Evolutionary conservation across 2,888 invertebrate genomes (phyloP), one percentile per base, ranked within the genome.

Genomic region (Pyrrhosoma nymphula): DNA sequence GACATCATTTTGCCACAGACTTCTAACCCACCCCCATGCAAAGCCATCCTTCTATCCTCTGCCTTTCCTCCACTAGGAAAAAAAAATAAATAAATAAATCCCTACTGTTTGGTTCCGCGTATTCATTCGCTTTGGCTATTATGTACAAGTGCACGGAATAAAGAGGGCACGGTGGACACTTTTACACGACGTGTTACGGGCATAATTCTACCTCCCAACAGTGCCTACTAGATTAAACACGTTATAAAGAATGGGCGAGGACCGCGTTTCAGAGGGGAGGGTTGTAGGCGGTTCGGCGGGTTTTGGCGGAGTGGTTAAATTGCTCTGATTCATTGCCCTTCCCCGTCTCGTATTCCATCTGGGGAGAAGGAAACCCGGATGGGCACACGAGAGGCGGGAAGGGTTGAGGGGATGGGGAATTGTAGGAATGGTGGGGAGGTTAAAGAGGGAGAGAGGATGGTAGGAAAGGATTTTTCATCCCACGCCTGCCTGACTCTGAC

Each of bases 401-500:
- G 69, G 69, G 69, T 26, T 10, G 26, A n/a, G n/a, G 69, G 69
- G 8, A 26, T 26, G 69, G 23, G 69, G 69, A 12, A n/a, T 69
- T 26, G 12, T 0, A 2, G 35, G 35, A 0, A 26, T 3, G 12
- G 82, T 16, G 12, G 16, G 16, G 82, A 14, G 75, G 35, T n/a
- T n/a, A n/a, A 35, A 35, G 82, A 35, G 35, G 16, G 82, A 12
- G 35, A n/a, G 82, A n/a, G n/a, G 69, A 2, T 23, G 23, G 23
- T 23, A 30, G 82, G 35, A 35, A 82, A 82, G 82, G 82, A 82
- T 82, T 82, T 82, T 82, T 82, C 82, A 82, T 82, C 82, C 82
- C 82, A 82, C 82, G 82, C 82, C 82, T 35, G 82, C 82, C 82
- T 82, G 82, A 30, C 82, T 82, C 82, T 82, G 82, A 82, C 82